These are phyloP conservation scores for Meiosimyza platycephala DNA, from an alignment of 2,888 invertebrate species.

Conservation along the genomic window DNA sequence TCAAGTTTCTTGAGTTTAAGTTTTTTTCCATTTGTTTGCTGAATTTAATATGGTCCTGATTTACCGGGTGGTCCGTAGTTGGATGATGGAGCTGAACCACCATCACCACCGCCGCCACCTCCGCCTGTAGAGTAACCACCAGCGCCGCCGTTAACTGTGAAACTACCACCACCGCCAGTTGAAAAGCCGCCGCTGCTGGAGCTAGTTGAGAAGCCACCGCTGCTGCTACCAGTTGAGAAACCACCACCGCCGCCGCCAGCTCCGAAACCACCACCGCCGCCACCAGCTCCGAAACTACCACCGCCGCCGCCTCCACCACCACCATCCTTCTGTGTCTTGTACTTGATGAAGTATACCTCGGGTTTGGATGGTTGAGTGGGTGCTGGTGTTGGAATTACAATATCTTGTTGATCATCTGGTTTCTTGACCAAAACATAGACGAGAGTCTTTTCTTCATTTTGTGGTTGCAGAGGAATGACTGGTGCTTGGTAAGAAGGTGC, in stretches of 20 bases:
- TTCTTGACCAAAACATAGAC: constrained; percentile 91
- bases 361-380: constrained; percentile 90
- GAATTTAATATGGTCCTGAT: constrained; percentile 74
- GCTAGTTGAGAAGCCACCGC: constrained; percentile 47
- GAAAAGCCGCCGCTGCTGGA: constrained; percentile 42
- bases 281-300: constrained; percentile 53
- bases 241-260: constrained; percentile 53
- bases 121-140: constrained; percentile 40
- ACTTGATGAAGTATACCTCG: constrained; percentile 85
- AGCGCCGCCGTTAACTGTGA: constrained; percentile 47
- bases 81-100: constrained; percentile 64
- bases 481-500: constrained; percentile 85
- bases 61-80: constrained; percentile 79
- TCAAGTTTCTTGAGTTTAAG: constrained; percentile 42
- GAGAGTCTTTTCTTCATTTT: constrained; percentile 88
- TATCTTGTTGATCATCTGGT: constrained; percentile 86
- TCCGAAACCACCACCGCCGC: constrained; percentile 51
- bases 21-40: constrained; percentile 8
- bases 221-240: constrained; percentile 45
- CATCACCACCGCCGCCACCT: constrained; percentile 53
- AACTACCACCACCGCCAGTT: constrained; percentile 19
- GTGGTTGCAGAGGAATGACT: constrained; percentile 81
- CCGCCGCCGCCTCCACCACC: constrained; percentile 53
- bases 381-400: constrained; percentile 79
- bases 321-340: constrained; percentile 68